A percentile compares a stretch with the other conserved stretches of the same genome.
These are phyloP conservation scores for Corythoichthys haematopterus DNA, from an alignment of 2,113 vertebrate genomes.

Conservation along the genomic window DNA sequence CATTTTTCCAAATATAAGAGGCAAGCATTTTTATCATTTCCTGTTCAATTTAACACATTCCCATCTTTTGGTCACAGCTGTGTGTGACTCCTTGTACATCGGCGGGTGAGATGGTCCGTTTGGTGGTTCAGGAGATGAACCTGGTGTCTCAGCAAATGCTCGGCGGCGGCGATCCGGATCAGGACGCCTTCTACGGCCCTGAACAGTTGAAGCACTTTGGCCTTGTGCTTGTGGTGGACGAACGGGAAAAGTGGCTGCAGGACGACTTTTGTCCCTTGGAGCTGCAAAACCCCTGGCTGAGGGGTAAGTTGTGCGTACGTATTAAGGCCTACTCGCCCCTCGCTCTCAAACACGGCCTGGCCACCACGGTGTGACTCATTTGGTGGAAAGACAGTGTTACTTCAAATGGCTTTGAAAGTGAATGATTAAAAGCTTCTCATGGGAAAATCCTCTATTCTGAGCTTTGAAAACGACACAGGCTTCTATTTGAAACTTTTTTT, in stretches of 20 bases:
- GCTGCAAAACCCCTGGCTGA: slow-evolving; percentile 76
- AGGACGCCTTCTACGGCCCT: slow-evolving; percentile 70
- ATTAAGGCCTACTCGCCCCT: slow-evolving; percentile 84
- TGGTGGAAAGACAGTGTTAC: slow-evolving; percentile 11
- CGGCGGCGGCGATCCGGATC: slow-evolving; percentile 43
- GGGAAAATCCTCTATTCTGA: neutral
- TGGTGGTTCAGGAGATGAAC: slow-evolving; percentile 88
- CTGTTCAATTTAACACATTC: neutral
- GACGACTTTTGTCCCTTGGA: slow-evolving; percentile 80
- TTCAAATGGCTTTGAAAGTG: slow-evolving; percentile 10
- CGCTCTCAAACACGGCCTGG: slow-evolving; percentile 75
- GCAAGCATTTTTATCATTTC: too few species aligned
- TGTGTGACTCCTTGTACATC: slow-evolving; percentile 77
- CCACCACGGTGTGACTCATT: slow-evolving; percentile 79
- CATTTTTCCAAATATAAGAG: too few species aligned
- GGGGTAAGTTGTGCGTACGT: slow-evolving; percentile 80
- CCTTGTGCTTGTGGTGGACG: slow-evolving; percentile 75
- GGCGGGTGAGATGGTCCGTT: slow-evolving; percentile 78
- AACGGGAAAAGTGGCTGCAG: slow-evolving; percentile 81
- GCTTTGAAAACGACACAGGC: slow-evolving; percentile 5
- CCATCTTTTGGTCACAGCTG: slow-evolving; percentile 64
- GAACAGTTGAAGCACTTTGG: slow-evolving; percentile 85
- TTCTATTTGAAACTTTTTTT: slow-evolving; percentile 26
- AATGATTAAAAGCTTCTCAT: neutral
- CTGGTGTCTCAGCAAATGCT: slow-evolving; percentile 60